Evolutionary conservation across 2,888 invertebrate species (phyloP).

Genomic region (Marronus borbonicus): DNA sequence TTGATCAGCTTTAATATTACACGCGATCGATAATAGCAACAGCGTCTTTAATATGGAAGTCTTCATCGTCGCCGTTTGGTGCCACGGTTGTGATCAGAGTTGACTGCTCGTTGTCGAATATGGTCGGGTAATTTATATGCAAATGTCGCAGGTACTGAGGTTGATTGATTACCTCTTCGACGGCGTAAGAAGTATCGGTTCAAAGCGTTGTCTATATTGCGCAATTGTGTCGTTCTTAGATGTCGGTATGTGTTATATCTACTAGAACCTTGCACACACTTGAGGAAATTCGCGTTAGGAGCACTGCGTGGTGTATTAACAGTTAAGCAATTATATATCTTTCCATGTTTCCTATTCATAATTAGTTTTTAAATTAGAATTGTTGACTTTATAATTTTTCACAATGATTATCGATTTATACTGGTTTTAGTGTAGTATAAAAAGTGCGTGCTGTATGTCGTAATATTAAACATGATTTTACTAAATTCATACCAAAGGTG

Average conservation of each 20-base stretch:
- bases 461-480: too few relatives aligned
- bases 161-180: constrained; percentile 37
- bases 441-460: background rate
- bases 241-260: background rate
- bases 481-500: too few relatives aligned
- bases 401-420: constrained; percentile 7
- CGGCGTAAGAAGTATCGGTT: constrained; percentile 21
- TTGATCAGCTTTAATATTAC: background rate
- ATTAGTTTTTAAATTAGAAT: constrained; percentile 7
- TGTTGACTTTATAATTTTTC: constrained; percentile 5
- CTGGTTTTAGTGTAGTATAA: background rate
- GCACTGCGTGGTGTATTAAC: constrained; percentile 21
- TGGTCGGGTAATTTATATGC: constrained; percentile 29
- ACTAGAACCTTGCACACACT: constrained; percentile 5
- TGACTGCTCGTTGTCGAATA: constrained; percentile 15
- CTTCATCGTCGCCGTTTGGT: background rate
- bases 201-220: constrained; percentile 2
- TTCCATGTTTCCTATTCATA: constrained; percentile 43
- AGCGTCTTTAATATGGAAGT: background rate
- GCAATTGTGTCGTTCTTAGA: constrained; percentile 34
- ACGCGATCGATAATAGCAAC: background rate
- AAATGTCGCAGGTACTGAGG: constrained; percentile 35
- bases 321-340: constrained; percentile 26
- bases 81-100: background rate
- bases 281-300: constrained; percentile 35